Percentiles rank a stretch among this genome's conserved stretches.
These are phyloP conservation scores for Lanius ludovicianus DNA, from an alignment of 2,113 vertebrate genomes.

Conservation along the genomic window DNA sequence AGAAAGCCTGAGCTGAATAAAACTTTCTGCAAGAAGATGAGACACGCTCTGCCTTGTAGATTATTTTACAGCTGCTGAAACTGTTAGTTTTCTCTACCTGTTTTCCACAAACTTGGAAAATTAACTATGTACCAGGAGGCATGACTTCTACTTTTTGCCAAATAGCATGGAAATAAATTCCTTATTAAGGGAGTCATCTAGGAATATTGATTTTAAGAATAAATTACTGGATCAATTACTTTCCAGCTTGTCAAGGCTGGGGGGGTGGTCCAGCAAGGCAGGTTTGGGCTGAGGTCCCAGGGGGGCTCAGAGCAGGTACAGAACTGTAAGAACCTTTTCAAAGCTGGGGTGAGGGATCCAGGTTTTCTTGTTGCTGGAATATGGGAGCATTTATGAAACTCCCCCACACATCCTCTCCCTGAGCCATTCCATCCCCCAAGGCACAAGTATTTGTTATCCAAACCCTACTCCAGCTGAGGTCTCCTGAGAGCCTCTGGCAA, in stretches of 20 bases:
- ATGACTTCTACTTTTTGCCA: slow-evolving; percentile 10
- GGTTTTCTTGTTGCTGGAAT: background rate
- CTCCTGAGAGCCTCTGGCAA: background rate
- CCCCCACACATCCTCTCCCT: background rate
- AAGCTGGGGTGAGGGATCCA: background rate
- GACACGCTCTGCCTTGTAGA: slow-evolving; percentile 24
- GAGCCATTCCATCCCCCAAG: background rate
- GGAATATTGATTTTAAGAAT: background rate
- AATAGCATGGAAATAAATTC: slow-evolving; percentile 2
- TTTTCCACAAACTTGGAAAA: slow-evolving; percentile 24
- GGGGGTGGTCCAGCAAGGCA: background rate
- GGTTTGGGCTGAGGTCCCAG: background rate
- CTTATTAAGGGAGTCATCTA: background rate
- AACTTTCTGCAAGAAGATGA: slow-evolving; percentile 31
- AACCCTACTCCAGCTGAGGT: background rate
- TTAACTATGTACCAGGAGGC: background rate
- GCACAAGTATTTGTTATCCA: background rate
- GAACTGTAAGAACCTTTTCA: background rate
- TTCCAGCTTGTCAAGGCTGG: background rate
- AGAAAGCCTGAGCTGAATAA: slow-evolving; percentile 55
- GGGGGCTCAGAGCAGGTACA: background rate
- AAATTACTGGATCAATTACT: background rate
- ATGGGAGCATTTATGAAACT: background rate
- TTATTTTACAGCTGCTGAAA: slow-evolving; percentile 25
- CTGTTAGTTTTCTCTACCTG: background rate